Percentiles rank a stretch among this genome's conserved stretches.
These are phyloP conservation scores for Macaria liturata DNA, from an alignment of 2,888 invertebrate species.

Conservation along the genomic window DNA sequence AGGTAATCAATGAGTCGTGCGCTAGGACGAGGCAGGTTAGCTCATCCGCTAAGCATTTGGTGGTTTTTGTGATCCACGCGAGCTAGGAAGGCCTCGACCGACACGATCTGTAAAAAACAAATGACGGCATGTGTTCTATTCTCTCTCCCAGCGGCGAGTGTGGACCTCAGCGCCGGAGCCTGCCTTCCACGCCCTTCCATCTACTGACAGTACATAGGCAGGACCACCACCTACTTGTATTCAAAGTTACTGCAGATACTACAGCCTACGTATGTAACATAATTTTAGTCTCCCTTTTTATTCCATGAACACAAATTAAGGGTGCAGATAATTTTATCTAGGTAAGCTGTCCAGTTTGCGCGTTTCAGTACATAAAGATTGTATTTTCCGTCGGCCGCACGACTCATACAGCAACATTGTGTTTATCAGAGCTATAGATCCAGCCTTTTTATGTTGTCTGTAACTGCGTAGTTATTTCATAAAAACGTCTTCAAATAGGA, in stretches of 20 bases:
- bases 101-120: slow-evolving; percentile 70
- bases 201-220: too few relatives aligned
- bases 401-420: slow-evolving; percentile 5
- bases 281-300: too few relatives aligned
- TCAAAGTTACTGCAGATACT: too few relatives aligned
- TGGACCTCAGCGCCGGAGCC: too few relatives aligned
- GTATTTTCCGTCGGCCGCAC: too few relatives aligned
- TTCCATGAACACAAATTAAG: too few relatives aligned
- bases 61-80: slow-evolving; percentile 73
- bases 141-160: slow-evolving; percentile 35
- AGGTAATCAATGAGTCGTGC: slow-evolving; percentile 79
- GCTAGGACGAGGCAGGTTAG: slow-evolving; percentile 75
- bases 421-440: slow-evolving; percentile 9
- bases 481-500: slow-evolving; percentile 18
- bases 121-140: slow-evolving; percentile 66
- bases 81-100: slow-evolving; percentile 71
- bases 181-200: too few relatives aligned
- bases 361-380: too few relatives aligned
- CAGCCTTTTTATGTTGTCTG: slow-evolving; percentile 1
- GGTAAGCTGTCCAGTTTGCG: too few relatives aligned
- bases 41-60: slow-evolving; percentile 79
- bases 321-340: too few relatives aligned
- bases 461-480: slow-evolving; percentile 18
- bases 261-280: too few relatives aligned
- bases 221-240: too few relatives aligned